These are phyloP conservation scores for Melanophora roralis DNA, from an alignment of 2,888 invertebrate genomes.

Conservation along the genomic window DNA sequence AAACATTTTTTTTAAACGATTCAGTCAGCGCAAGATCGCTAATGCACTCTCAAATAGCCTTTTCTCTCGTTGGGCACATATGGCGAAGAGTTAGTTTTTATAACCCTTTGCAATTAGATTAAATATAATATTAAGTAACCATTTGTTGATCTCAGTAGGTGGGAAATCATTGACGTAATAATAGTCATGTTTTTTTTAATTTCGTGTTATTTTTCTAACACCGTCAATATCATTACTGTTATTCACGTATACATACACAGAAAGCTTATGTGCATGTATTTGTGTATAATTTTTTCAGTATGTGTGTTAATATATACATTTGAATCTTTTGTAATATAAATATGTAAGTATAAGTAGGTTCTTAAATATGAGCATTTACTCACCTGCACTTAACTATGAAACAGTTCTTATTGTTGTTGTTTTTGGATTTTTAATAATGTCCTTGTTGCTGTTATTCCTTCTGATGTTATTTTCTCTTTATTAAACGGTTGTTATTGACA, in stretches of 20 bases:
- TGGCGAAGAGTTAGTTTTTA: no score
- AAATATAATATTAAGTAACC: no score
- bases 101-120: no score
- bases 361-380: conserved; percentile 16
- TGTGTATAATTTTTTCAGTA: no score
- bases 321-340: not conserved
- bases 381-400: conserved; percentile 39
- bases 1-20: no score
- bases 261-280: no score
- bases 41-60: no score
- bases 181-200: conserved; percentile 32
- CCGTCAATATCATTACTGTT: conserved; percentile 10
- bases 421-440: conserved; percentile 18
- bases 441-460: not conserved
- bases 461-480: conserved; percentile 8
- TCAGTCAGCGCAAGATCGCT: no score
- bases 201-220: not conserved
- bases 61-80: no score
- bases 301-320: no score
- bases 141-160: not conserved
- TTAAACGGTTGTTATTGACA: conserved; percentile 42
- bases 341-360: conserved; percentile 10
- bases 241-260: not conserved
- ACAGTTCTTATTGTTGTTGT: conserved; percentile 39
- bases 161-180: not conserved